Evolutionary conservation across 2,888 invertebrate genomes (phyloP), one percentile per base, ranked within the genome.

Genomic region (Biston stratarius): DNA sequence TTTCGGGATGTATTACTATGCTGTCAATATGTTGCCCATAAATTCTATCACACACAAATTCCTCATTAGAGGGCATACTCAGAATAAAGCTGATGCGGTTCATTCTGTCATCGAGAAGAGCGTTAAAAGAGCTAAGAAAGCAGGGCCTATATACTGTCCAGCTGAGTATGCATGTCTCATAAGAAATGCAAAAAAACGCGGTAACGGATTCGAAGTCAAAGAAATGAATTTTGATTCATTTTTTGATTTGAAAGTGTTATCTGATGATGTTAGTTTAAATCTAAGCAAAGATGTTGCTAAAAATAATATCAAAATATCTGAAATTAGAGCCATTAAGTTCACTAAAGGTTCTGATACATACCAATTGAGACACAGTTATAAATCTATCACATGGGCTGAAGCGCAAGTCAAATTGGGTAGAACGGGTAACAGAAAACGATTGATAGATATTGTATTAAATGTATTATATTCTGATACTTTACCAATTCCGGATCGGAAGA

Each of bases 1-100:
- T 51, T 57, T 74, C 33, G 52, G 45, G 0, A 68, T 76, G 71
- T 75, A 72, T 65, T 69, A 68, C 8, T 73, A 67, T 68, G 70
- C 73, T 49, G 73, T 74, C 5, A 61, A 49, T 8, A 72, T 10
- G 8, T 68, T 75, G 51, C 64, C 63, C 5, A 72, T 70, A 42
- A 61, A 61, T 15, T 51, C 49, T 60, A 64, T 67, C 45, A 53
- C 64, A 56, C 64, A 58, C 36, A 72, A 74, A 47, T 74, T 69
- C 38, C 58, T 72, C 11, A 70, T 71, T 64, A 63, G 61, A 5
- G 67, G 67, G 1, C 64, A 74, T 59, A 69, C 65, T 44, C 51
- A 48, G 52, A 61, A 57, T 14, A 33, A 42, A 38, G 40, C 49
- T 61, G 53, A 61, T 15, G 7, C 51, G 5, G 14, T 45, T 8